Base-by-base conservation (phyloP, 2,888 invertebrate species). In the Hypselothyrea guttata region DNA sequence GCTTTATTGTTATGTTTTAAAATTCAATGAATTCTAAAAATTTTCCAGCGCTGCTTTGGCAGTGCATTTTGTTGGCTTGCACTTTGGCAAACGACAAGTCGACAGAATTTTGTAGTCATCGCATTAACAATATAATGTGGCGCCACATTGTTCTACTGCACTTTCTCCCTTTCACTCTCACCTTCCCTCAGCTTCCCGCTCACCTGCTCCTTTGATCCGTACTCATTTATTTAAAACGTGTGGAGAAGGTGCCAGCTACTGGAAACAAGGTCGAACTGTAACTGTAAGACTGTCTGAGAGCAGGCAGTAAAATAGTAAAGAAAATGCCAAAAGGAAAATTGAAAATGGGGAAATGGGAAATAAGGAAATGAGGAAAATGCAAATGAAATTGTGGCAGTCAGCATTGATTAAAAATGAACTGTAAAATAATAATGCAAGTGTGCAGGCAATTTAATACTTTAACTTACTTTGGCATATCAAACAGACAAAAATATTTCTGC, bases 21-120 rank as follows among this genome's bases (percentile, higher is more conserved):
- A 87, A 86, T 86, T 86, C 86, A 86, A 87, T 86, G 87, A 86
- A 86, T 87, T 86, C 86, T 84, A 84, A 85, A 87, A 86, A 64
- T 74, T 55, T 57, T 44, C 46, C 37, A 52, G 47, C 38, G 30
- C 31, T 47, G 52, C 58, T 41, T 59, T 65, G 71, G 65, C 71
- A 55, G 66, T 59, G 60, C 68, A 70, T 71, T 59, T 65, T 65
- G 60, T 60, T 69, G 71, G 68, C 71, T 69, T 70, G 65, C 65
- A 56, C 49, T 62, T 47, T 52, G 73, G 46, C 56, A 55, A 46
- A 45, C 70, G 73, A 81, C 77, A 77, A 75, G 67, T 75, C 83
- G 75, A 70, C 76, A 75, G 66, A 47, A 56, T 58, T 70, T 67
- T 58, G 62, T 51, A 75, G 73, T 70, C 65, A 55, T 70, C 67